Evolutionary conservation across 2,113 vertebrate species (phyloP), one percentile per base, ranked within the genome.

Genomic region (Caretta caretta): DNA sequence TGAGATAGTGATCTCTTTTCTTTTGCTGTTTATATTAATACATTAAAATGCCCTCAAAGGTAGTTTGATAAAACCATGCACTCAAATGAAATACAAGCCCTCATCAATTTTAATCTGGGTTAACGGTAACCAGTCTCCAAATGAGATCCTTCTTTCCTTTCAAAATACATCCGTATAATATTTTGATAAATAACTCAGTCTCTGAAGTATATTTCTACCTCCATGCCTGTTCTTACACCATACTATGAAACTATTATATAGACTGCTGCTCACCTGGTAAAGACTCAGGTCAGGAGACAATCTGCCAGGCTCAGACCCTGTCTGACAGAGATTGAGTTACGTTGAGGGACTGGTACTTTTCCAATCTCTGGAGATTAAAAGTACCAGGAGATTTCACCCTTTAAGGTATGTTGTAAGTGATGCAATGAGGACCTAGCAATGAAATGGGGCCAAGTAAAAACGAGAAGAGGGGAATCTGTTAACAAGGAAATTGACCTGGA

Each of bases 41-140:
- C 76, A 72, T 42, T 94, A 79, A 95, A 92, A 84, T 1, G 35
- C 84, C 65, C 8, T 89, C 65, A 90, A 80, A 91, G 91, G 87
- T 88, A 91, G 51, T 54, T 87, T 95, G 93, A 90, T 90, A 96
- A 75, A 94, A 92, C 92, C 69, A 50, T 48, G 31, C 62, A 65
- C 16, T 65, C 62, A 65, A 75, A n/a, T 78, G 53, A 86, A 83
- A 59, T 94, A 88, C 89, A 76, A 93, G 88, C 80, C 79, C 48
- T 95, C 35, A 93, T 90, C 92, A 89, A 0, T 54, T 95, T 96
- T 1, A 0, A 84, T 91, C 1, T 62, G 25, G 13, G 57, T 48
- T 16, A 84, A 85, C 84, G 62, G 59, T 90, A 42, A 2, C 94
- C 75, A 84, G 79, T 87, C 57, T 93, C 81, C 90, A 93, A 93